Percentiles rank a stretch among this genome's conserved stretches.
Conservation (phyloP, 2,888 invertebrate species). For the Oxytorus armatus region DNA sequence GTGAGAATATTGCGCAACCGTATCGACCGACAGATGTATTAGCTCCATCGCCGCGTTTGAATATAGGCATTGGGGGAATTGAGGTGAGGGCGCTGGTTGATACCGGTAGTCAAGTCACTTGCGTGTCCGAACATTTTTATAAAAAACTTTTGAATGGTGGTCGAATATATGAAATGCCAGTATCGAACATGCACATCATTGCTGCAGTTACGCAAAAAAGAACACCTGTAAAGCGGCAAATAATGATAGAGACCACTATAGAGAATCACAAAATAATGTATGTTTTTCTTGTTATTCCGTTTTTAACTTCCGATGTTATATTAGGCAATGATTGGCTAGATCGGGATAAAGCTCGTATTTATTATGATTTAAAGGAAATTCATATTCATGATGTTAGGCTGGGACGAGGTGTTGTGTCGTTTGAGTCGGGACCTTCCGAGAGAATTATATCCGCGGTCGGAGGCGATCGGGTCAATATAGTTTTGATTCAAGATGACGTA, state of each 20-base stretch:
- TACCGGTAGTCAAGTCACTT: conserved; percentile 43
- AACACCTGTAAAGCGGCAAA: conserved; percentile 30
- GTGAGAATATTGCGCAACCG: background rate
- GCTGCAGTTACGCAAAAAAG: conserved; percentile 17
- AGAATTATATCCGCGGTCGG: background rate
- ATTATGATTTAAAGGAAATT: conserved; percentile 47
- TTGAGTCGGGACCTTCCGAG: conserved; percentile 7
- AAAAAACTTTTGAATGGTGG: background rate
- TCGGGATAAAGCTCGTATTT: conserved; percentile 37
- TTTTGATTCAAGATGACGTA: background rate
- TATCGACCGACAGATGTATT: background rate
- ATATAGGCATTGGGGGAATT: background rate
- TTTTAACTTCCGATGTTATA: conserved; percentile 59
- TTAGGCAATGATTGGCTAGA: conserved; percentile 66
- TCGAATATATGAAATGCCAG: conserved; percentile 16
- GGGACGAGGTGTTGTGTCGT: conserved; percentile 13
- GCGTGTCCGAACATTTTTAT: conserved; percentile 28
- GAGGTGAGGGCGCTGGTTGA: conserved; percentile 11
- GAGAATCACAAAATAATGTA: conserved; percentile 44
- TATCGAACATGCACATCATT: conserved; percentile 18
- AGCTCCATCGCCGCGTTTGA: background rate
- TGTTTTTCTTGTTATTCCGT: conserved; percentile 57
- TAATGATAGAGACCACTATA: conserved; percentile 1
- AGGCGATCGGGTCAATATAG: background rate
- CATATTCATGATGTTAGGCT: conserved; percentile 22